These are phyloP conservation scores for Himalopsyche kuldschensis DNA, from an alignment of 2,888 invertebrate species.

Conservation along the genomic window DNA sequence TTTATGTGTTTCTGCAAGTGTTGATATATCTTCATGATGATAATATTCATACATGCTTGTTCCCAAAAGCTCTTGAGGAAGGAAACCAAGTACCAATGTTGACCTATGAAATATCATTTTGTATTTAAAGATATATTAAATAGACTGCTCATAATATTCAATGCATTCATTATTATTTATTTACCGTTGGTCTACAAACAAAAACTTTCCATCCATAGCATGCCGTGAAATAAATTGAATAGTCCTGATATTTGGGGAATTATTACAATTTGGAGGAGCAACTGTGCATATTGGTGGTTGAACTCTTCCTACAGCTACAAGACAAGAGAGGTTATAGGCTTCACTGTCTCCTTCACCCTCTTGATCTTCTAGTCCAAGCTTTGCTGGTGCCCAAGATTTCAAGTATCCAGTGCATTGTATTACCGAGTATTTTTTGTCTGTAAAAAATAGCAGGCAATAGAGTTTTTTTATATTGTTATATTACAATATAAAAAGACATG, in stretches of 20 bases:
- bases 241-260: conserved; percentile 58
- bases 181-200: conserved; percentile 90
- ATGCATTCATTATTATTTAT: conserved; percentile 31
- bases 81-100: conserved; percentile 83
- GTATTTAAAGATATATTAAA: not conserved
- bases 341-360: conserved; percentile 69
- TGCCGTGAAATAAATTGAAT: conserved; percentile 83
- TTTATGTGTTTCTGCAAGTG: conserved; percentile 83
- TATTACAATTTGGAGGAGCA: conserved; percentile 47
- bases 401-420: conserved; percentile 93
- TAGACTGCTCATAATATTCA: too few relatives aligned
- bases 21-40: conserved; percentile 76
- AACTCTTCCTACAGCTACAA: conserved; percentile 84
- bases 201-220: conserved; percentile 87
- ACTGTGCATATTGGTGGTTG: conserved; percentile 62
- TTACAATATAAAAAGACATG: too few relatives aligned
- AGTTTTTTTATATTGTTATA: too few relatives aligned
- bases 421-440: conserved; percentile 83
- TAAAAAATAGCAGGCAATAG: conserved; percentile 16
- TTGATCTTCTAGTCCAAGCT: conserved; percentile 60
- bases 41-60: conserved; percentile 94
- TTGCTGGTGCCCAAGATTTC: conserved; percentile 87
- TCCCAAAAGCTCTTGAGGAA: conserved; percentile 90
- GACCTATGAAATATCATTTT: conserved; percentile 62
- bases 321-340: conserved; percentile 76